phyloP scores from a whole-genome alignment of 35 echinoderm and acorn worm species.

The Lytechinus pictus region DNA sequence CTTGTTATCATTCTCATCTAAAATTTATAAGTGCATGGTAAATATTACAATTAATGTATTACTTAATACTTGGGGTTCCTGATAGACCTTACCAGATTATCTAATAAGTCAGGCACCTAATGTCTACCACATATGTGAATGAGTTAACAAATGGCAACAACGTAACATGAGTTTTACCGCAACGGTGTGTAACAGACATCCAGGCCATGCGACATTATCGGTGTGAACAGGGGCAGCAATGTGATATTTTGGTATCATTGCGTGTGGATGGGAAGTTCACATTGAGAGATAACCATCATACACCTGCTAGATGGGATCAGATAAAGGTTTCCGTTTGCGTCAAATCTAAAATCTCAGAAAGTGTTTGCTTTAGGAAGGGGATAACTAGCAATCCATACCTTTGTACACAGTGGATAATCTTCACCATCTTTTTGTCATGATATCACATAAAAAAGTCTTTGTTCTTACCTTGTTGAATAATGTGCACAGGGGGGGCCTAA shows the following conservation, averaged over 20 bases:
- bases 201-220: not conserved
- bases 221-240: not conserved
- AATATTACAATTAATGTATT: too few species aligned
- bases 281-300: not conserved
- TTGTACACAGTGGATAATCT: not conserved
- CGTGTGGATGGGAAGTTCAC: not conserved
- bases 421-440: not conserved
- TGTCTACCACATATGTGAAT: too few species aligned
- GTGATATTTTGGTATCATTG: constrained; percentile 12
- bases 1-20: too few species aligned
- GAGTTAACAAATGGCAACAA: too few species aligned
- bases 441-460: not conserved
- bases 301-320: constrained; percentile 16
- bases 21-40: too few species aligned
- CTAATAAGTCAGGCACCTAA: too few species aligned
- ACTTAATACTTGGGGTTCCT: too few species aligned
- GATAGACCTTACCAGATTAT: too few species aligned
- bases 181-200: too few species aligned
- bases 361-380: not conserved
- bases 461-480: not conserved
- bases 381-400: not conserved
- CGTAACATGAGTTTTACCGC: too few species aligned
- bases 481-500: not conserved
- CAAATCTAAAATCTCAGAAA: not conserved
- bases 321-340: not conserved